Base-by-base conservation (phyloP, 2,888 invertebrate species). In the Amblyjoppa proteus region DNA sequence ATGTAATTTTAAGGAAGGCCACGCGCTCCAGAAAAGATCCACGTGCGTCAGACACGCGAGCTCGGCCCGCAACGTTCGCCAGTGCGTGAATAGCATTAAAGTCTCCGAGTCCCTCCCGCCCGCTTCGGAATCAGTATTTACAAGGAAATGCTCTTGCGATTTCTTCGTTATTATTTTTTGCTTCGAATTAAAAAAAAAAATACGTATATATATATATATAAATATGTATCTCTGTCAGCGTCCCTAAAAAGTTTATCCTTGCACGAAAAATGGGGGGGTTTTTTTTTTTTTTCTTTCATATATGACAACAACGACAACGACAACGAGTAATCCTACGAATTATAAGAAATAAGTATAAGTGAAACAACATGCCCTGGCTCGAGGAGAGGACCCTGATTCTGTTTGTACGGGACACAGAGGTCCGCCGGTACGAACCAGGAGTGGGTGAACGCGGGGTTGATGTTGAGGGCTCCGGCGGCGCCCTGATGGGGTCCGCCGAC, bases 391-490 rank as follows among this genome's bases (percentile, higher is more conserved):
- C 95, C 95, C 95, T 96, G 96, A 95, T 95, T 95, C 96, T 96
- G 96, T 95, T 96, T 96, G 95, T 96, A 96, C 95, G 97, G 97
- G 96, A 97, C 97, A 96, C 97, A 97, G 95, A 98, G 96, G 96
- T 98, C 97, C 97, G 97, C 97, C 95, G 97, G 97, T 96, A 98
- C 97, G 96, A 98, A 97, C 98, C 98, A 98, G 95, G 98, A 98
- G 96, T 98, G 98, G 94, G 97, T 97, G 96, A 98, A 98, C 93
- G 97, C 97, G 93, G 98, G 96, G 95, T 94, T 96, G 96, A 94
- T 96, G 95, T 95, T 96, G 95, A 95, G 93, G 94, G 94, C 91
- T 94, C 95, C 95, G 97, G 97, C 97, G 93, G 98, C 97, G 92
- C 97, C 97, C 95, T 97, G 97, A 95, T 97, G 97, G 93, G 97